These are phyloP conservation scores for Uromys caudimaculatus DNA, from an alignment of 2,797 vertebrate species.

Conservation along the genomic window DNA sequence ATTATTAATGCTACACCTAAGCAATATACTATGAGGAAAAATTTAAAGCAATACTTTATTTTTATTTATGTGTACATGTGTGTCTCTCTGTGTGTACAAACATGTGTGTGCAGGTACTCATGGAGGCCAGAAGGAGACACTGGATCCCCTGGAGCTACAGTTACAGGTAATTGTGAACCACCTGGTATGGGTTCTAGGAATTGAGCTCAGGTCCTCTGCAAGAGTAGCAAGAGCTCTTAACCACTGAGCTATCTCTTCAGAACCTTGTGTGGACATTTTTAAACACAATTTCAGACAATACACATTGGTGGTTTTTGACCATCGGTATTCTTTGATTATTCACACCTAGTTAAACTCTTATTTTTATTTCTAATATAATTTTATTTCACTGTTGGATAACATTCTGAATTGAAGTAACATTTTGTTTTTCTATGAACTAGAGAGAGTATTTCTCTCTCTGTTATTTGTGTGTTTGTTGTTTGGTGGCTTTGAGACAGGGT, in stretches of 20 bases:
- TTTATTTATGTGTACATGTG: neutral
- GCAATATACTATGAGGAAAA: slow-evolving; percentile 28
- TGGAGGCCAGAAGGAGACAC: neutral
- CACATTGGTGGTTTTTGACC: neutral
- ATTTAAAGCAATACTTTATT: neutral
- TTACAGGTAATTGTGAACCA: neutral
- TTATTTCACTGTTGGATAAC: slow-evolving; percentile 6
- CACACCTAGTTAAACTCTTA: slow-evolving; percentile 17
- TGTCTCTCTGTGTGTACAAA: neutral
- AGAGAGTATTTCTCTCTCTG: slow-evolving; percentile 13
- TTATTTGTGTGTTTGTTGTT: neutral
- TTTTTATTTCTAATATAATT: slow-evolving; percentile 47
- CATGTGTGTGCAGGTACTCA: neutral
- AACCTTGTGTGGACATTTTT: neutral
- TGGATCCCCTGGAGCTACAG: neutral
- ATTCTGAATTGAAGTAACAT: slow-evolving; percentile 29
- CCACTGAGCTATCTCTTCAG: neutral
- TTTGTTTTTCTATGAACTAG: slow-evolving; percentile 50
- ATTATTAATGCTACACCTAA: slow-evolving; percentile 45
- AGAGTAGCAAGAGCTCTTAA: neutral
- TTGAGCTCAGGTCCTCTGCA: neutral
- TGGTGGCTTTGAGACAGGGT: neutral
- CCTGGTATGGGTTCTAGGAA: neutral
- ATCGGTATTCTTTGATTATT: neutral
- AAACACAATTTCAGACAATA: slow-evolving; percentile 49